Percentiles rank a stretch among this genome's conserved stretches.
Conservation (phyloP, 2,888 invertebrate species). For the Hylaea fasciaria region DNA sequence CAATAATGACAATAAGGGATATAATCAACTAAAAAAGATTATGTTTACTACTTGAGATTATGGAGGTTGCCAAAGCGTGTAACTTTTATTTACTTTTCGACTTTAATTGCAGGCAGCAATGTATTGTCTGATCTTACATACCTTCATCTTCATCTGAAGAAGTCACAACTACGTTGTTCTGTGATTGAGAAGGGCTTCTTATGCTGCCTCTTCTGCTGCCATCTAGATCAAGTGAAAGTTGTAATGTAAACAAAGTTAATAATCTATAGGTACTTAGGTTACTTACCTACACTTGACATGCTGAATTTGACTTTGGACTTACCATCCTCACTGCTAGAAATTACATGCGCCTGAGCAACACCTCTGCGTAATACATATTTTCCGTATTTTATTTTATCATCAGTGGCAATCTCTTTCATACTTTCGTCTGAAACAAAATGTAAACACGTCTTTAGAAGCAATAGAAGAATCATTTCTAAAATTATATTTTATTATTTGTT, state of each 20-base stretch:
- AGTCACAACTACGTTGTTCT: constrained; percentile 58
- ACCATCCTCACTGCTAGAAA: constrained; percentile 73
- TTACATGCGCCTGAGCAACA: constrained; percentile 48
- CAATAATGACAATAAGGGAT: too few species aligned
- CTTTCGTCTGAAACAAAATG: constrained; percentile 50
- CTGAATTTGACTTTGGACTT: constrained; percentile 2
- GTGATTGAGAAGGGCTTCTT: constrained; percentile 52
- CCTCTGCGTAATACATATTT: constrained; percentile 51
- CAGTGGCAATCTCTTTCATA: constrained; percentile 43
- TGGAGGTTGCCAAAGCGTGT: too few species aligned
- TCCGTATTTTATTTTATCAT: constrained; percentile 27
- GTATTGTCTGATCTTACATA: constrained; percentile 2
- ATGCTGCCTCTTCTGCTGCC: constrained; percentile 55
- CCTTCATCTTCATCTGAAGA: constrained; percentile 66
- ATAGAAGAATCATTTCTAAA: too few species aligned
- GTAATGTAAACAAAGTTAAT: too few species aligned
- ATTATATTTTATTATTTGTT: too few species aligned
- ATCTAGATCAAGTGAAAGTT: constrained; percentile 46
- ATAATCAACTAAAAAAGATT: too few species aligned
- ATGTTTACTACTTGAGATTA: too few species aligned
- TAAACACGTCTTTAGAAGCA: too few species aligned
- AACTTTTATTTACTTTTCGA: too few species aligned
- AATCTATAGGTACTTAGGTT: too few species aligned
- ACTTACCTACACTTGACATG: neutral
- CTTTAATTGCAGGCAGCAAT: neutral